Base-by-base conservation (phyloP, 2,113 vertebrate genomes). In the Leptodactylus fuscus region DNA sequence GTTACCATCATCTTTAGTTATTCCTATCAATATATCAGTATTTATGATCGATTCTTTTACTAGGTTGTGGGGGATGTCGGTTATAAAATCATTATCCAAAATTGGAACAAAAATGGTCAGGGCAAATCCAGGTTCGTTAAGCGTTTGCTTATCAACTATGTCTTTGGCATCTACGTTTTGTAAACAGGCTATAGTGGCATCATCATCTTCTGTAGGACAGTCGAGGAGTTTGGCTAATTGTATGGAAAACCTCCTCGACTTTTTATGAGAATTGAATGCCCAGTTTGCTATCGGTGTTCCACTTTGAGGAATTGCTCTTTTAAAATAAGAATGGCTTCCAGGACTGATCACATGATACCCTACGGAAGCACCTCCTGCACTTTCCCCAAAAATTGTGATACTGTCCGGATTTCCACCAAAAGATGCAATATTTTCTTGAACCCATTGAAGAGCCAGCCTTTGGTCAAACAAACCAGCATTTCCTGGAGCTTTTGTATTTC, bases 351-450 rank as follows among this genome's bases (percentile, higher is more conserved):
- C 87, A 44, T 95, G 94, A 38, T 88, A 88, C 60, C 90, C 91
- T 13, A 95, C 91, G 22, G 90, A 91, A 3, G 20, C 91, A 41
- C 90, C 89, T 4, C 95, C 95, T 20, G 93, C 93, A 38, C 94
- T 94, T 34, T 93, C 90, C 2, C 93, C 95, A 83, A 95, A 94
- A 41, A 95, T 67, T 48, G 94, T 94, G 75, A 94, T 88, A 82
- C 91, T 89, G 5, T 83, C 85, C 41, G 41, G 41, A 44, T 44
- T 44, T 44, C 41, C 41, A 44, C 41, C 41, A 44, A 44, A 44
- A 4, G 87, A 87, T 32, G 81, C 92, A 4, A 94, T 94, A 79
- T 96, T 95, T 24, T 90, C 87, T 15, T 88, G 76, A 20, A 94
- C 89, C 93, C 93, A 94, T 8, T 88, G 87, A 41, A 95, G 89